A percentile compares a stretch with the other conserved stretches of the same genome.
These are phyloP conservation scores for Cantharis nigra DNA, from an alignment of 2,888 invertebrate species.

Conservation along the genomic window DNA sequence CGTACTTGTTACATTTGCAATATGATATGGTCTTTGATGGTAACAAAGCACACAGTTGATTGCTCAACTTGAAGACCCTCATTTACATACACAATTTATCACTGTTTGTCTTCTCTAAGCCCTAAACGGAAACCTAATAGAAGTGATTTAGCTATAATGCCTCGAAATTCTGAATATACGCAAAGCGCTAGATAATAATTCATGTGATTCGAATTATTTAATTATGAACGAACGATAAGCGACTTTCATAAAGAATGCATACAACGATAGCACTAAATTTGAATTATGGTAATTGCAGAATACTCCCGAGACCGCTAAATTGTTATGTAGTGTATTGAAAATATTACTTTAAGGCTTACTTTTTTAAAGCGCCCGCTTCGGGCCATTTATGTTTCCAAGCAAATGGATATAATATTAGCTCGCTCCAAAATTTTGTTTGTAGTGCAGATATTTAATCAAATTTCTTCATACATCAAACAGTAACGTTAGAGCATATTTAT, in stretches of 20 bases:
- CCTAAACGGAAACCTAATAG: slow-evolving; percentile 24
- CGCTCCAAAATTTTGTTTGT: neutral
- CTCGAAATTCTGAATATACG: slow-evolving; percentile 11
- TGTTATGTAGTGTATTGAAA: slow-evolving; percentile 19
- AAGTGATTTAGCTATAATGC: slow-evolving; percentile 27
- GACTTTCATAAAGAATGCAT: slow-evolving; percentile 25
- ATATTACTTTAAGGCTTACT: slow-evolving; percentile 6
- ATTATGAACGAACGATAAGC: slow-evolving; percentile 23
- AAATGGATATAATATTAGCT: neutral
- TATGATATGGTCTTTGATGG: slow-evolving; percentile 24
- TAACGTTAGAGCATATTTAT: neutral
- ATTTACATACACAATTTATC: slow-evolving; percentile 34
- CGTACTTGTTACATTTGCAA: slow-evolving; percentile 16
- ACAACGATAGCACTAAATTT: slow-evolving; percentile 17
- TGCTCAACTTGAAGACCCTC: slow-evolving; percentile 27
- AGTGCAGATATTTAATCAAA: neutral
- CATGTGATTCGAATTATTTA: slow-evolving; percentile 22
- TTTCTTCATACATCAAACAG: slow-evolving; percentile 1
- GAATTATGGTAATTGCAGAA: slow-evolving; percentile 23
- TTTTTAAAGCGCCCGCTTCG: neutral
- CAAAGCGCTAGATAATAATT: slow-evolving; percentile 20
- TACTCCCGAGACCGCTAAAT: slow-evolving; percentile 14
- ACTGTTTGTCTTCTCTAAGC: slow-evolving; percentile 28
- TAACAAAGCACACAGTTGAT: slow-evolving; percentile 30
- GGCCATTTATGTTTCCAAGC: neutral